phyloP scores from a whole-genome alignment of 2,797 vertebrate species.

The Sebastes jordani region DNA sequence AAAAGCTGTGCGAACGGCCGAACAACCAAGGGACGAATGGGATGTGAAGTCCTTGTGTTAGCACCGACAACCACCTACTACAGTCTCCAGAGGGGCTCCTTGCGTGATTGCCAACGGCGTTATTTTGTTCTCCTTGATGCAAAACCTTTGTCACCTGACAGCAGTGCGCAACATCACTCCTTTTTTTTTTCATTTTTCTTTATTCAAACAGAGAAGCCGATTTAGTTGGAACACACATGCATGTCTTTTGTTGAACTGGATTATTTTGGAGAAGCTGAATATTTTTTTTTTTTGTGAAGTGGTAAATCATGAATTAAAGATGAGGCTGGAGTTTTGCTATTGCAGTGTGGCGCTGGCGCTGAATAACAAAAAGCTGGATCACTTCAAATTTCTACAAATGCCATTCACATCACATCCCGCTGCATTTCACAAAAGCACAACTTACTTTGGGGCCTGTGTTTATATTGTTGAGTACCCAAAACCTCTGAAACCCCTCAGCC shows the following conservation, averaged over 20 bases:
- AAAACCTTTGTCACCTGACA: constrained; percentile 50
- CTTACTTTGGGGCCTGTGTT: constrained; percentile 18
- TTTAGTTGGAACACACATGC: constrained; percentile 17
- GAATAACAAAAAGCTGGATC: constrained; percentile 63
- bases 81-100: constrained; percentile 31
- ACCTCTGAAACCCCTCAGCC: not conserved
- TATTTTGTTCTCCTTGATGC: constrained; percentile 45
- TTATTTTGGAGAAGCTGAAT: constrained; percentile 53
- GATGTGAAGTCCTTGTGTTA: constrained; percentile 40
- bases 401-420: constrained; percentile 36
- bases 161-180: not conserved
- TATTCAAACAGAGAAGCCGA: constrained; percentile 21
- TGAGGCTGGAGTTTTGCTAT: constrained; percentile 61
- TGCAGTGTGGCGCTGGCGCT: constrained; percentile 14
- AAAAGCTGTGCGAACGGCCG: not conserved
- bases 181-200: not conserved
- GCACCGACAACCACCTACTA: constrained; percentile 37
- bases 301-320: constrained; percentile 72
- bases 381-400: constrained; percentile 35
- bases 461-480: constrained; percentile 8
- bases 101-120: constrained; percentile 40
- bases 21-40: constrained; percentile 34
- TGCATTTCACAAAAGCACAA: constrained; percentile 7
- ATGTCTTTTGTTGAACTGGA: constrained; percentile 34
- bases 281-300: constrained; percentile 40